Percentiles rank a stretch among this genome's conserved stretches.
phyloP scores from a whole-genome alignment of 2,113 vertebrate genomes.

The Rattus rattus region DNA sequence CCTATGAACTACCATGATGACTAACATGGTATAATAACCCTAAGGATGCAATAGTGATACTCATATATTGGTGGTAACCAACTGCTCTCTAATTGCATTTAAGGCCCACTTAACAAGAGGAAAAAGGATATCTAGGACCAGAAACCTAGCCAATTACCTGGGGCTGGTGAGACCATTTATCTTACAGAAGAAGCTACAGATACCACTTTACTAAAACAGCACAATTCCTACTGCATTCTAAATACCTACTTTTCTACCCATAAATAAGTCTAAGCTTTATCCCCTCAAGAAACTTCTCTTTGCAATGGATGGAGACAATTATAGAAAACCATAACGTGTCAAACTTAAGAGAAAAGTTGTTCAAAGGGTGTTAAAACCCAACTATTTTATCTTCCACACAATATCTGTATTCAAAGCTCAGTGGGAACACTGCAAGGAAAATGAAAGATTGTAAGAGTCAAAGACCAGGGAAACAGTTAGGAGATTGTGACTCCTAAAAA shows the following conservation, averaged over 20 bases:
- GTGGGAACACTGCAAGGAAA: background rate
- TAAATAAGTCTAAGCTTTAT: background rate
- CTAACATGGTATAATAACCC: background rate
- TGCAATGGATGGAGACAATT: background rate
- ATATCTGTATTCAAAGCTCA: background rate
- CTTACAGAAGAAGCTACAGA: background rate
- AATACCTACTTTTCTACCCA: background rate
- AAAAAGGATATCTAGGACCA: background rate
- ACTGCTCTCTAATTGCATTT: background rate
- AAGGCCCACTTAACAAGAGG: background rate
- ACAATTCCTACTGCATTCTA: background rate
- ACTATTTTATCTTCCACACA: background rate
- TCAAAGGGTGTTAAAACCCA: rapidly evolving
- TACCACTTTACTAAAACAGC: background rate
- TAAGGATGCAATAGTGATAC: background rate
- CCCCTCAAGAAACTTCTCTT: background rate
- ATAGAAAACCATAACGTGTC: background rate
- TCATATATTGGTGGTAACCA: background rate
- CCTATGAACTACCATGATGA: background rate
- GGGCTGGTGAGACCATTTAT: too few relatives aligned
- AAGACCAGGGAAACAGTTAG: background rate
- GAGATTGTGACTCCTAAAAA: background rate
- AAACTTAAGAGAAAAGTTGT: background rate
- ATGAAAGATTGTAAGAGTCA: background rate
- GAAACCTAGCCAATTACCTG: background rate